A percentile compares a stretch with the other conserved stretches of the same genome.
phyloP scores from a whole-genome alignment of 2,113 vertebrate species.

The Pantherophis guttatus region DNA sequence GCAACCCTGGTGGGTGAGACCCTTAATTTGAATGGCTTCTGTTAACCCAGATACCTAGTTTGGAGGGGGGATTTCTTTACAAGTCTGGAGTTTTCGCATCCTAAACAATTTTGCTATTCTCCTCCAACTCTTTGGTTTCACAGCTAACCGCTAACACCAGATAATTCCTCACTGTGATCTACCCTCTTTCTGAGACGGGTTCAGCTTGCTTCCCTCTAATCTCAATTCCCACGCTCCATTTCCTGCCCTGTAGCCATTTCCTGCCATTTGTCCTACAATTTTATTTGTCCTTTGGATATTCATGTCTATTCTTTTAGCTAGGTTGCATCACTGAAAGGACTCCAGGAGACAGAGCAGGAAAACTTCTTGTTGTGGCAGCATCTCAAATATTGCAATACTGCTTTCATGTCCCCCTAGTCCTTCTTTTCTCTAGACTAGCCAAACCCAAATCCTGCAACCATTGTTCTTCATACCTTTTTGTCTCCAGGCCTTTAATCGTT shows the following conservation, averaged over 20 bases:
- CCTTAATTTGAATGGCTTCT: not conserved
- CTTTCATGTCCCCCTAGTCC: too few relatives aligned
- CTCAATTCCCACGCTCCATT: not conserved
- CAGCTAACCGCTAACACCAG: not conserved
- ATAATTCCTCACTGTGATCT: not conserved
- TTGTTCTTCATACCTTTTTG: too few relatives aligned
- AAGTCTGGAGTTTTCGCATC: not conserved
- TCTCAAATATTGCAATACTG: too few relatives aligned
- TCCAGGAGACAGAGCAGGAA: not conserved
- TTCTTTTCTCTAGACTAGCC: too few relatives aligned
- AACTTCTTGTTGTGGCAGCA: not conserved
- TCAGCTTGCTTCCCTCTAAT: not conserved
- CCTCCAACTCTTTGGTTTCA: not conserved
- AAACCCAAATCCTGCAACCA: too few relatives aligned
- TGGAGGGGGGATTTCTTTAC: not conserved
- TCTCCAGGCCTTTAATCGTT: too few relatives aligned
- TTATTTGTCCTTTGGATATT: not conserved
- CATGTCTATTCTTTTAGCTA: not conserved
- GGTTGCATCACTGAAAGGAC: not conserved
- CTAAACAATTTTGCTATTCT: not conserved
- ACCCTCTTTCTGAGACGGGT: not conserved
- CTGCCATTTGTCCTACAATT: not conserved
- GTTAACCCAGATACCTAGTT: not conserved
- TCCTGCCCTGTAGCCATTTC: not conserved
- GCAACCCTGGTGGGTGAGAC: too few relatives aligned